Base-by-base conservation (phyloP, 2,888 invertebrate genomes). In the Synergus gifuensis region DNA sequence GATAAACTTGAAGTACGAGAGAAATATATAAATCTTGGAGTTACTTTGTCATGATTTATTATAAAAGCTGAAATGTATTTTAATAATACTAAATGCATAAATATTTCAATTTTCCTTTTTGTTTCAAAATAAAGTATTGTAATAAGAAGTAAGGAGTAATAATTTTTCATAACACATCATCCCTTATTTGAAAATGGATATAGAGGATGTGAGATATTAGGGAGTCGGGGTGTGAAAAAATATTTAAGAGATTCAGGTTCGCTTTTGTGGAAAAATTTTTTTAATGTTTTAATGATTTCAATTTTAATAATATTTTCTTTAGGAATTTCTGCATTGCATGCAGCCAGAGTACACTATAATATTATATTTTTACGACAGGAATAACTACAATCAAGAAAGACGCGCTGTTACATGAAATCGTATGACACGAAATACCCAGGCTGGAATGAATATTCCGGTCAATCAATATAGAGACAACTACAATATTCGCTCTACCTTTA, bases 381-480 rank as follows among this genome's bases (percentile, higher is more conserved):
- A 69, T 44, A 49, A 49, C 69, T 69, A 28, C 69, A 22, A 69
- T 49, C 28, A 28, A 69, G 69, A 69, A 11, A 46, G 16, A 28
- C 22, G 22, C 28, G 22, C 16, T 69, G 28, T 49, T 46, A 46
- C 28, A 69, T 28, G 49, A 69, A 69, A 49, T 69, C 16, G 49
- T 69, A 69, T 49, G 69, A 69, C 49, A 69, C 28, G 8, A 69
- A 69, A 46, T 69, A 28, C 49, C 46, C 69, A 49, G 46, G 46
- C 46, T 69, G 46, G 69, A 49, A 49, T 14, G 49, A 69, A 69
- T 46, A 69, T 69, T 69, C 69, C 69, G 69, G 69, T 69, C 69
- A 69, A 46, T 69, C 44, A 46, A 69, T 69, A 49, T 69, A 49
- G 69, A 69, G 22, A 46, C 69, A 69, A 69, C 46, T 28, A 69